phyloP scores from a whole-genome alignment of 2,888 invertebrate species.

The Pachydiplax longipennis region DNA sequence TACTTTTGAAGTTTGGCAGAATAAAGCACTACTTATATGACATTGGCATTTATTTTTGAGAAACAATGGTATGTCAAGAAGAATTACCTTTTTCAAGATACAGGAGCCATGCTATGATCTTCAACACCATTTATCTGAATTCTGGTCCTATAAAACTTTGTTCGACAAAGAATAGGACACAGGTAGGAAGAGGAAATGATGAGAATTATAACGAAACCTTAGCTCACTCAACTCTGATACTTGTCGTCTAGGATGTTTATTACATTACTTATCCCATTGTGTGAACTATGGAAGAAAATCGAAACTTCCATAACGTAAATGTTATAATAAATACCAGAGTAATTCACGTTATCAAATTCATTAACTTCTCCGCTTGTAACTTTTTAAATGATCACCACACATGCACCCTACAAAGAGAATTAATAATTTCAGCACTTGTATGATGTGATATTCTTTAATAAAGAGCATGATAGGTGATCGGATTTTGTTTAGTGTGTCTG shows the following conservation, averaged over 20 bases:
- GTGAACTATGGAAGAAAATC: neutral
- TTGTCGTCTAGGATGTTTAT: neutral
- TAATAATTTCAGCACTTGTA: too few species aligned
- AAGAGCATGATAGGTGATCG: too few species aligned
- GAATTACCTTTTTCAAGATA: conserved; percentile 47
- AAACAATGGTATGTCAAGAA: conserved; percentile 46
- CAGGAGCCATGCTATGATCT: conserved; percentile 46
- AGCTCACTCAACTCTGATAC: neutral
- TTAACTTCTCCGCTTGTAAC: too few species aligned
- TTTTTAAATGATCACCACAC: too few species aligned
- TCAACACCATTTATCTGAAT: conserved; percentile 33
- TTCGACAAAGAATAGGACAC: conserved; percentile 38
- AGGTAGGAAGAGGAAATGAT: conserved; percentile 22
- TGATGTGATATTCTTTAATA: too few species aligned
- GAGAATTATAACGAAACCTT: neutral
- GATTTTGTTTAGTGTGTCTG: too few species aligned
- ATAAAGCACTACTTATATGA: conserved; percentile 41
- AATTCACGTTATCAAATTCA: too few species aligned
- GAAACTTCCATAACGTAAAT: too few species aligned
- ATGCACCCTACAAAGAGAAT: too few species aligned
- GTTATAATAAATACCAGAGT: too few species aligned
- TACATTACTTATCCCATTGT: neutral
- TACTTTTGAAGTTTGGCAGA: conserved; percentile 41
- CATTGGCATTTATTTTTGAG: conserved; percentile 36
- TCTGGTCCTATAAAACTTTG: conserved; percentile 39